Evolutionary conservation across 2,113 vertebrate genomes (phyloP), one percentile per base, ranked within the genome.

Genomic region (Hippocampus abdominalis): DNA sequence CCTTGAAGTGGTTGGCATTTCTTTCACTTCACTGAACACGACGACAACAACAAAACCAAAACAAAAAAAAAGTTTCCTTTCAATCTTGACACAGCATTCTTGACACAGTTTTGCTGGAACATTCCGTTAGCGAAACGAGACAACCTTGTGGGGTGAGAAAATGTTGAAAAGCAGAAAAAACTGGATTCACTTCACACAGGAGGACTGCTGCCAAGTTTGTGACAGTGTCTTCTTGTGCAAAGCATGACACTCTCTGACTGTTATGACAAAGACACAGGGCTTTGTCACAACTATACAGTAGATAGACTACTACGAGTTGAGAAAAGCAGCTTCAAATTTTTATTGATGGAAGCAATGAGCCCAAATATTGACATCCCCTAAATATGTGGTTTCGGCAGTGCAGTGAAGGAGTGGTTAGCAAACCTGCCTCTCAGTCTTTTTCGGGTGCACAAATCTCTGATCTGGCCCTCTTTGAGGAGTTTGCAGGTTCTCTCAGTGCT

Each of bases 141-240:
- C 79, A 79, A 23, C 9, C 0, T 4, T 15, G 2, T 9, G 72
- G 56, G 57, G 80, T 83, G 57, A 60, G 20, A 80, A 84, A 84
- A 71, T 76, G 70, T 59, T 51, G 64, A 82, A 86, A 88, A 88
- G 88, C 86, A 80, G 54, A 87, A 83, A 81, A 78, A 80, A 88
- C 88, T 75, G 79, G 85, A 82, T 79, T 54, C 0, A 62, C 64
- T 44, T 68, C 23, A 63, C 61, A 40, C 10, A 42, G 21, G 3
- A 63, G 1, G 61, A n/a, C 36, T 23, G 61, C 39, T 63, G 61
- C 61, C 36, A 63, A 40, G 20, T 21, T 42, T 63, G 36, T n/a
- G 61, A 63, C 61, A 21, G 36, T 21, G 59, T 40, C 39, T 63
- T 63, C 20, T 63, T 1, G 13, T 12, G 21, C 18, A 39, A 40